Conservation (phyloP, 2,113 vertebrate species). For the Muscicapa adusta region DNA sequence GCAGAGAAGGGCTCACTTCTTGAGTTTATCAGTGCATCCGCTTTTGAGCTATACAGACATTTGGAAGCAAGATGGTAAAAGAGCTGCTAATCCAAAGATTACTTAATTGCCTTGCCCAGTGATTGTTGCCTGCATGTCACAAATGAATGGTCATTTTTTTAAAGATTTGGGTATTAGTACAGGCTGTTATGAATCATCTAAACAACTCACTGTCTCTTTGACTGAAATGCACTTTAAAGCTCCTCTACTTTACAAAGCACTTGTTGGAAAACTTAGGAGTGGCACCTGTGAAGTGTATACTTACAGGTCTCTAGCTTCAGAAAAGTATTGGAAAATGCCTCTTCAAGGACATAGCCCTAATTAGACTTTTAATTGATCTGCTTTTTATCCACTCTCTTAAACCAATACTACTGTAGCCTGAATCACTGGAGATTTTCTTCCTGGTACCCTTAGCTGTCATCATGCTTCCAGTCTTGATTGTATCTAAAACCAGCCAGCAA, state of each 20-base stretch:
- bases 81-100: not conserved
- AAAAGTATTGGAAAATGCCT: not conserved
- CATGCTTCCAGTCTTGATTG: not conserved
- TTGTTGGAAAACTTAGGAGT: not conserved
- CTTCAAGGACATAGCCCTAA: not conserved
- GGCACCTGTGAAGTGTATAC: not conserved
- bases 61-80: not conserved
- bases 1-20: not conserved
- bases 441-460: not conserved
- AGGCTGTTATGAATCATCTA: not conserved
- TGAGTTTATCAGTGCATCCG: fast-evolving
- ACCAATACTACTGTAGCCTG: not conserved
- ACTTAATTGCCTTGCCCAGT: not conserved
- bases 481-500: not conserved
- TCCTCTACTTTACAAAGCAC: not conserved
- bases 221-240: not conserved
- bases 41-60: not conserved
- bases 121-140: not conserved
- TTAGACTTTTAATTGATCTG: not conserved
- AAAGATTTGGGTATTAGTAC: not conserved
- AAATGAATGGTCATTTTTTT: not conserved
- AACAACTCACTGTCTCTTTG: not conserved
- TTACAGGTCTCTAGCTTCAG: not conserved
- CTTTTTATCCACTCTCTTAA: not conserved
- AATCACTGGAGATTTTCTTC: not conserved